Conservation (phyloP, 2,888 invertebrate genomes). For the Lobophora halterata region DNA sequence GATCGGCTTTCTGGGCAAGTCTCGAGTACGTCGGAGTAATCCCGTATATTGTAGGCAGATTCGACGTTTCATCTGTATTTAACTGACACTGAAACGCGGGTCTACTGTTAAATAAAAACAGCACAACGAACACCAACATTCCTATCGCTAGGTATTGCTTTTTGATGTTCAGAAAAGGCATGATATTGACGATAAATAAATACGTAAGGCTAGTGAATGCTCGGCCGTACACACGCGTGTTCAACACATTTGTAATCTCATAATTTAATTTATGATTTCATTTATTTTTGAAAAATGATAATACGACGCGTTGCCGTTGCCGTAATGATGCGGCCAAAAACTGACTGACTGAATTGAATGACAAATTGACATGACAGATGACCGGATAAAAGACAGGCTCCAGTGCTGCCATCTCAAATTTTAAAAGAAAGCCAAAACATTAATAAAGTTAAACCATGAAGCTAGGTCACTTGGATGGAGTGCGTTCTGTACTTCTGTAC, state of each 20-base stretch:
- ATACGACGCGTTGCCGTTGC: not conserved
- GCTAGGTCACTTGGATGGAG: too few species aligned
- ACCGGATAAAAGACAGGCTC: too few species aligned
- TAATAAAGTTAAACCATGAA: too few species aligned
- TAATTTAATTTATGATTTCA: constrained; percentile 6
- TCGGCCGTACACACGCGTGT: constrained; percentile 18
- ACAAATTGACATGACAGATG: too few species aligned
- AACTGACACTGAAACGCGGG: constrained; percentile 73
- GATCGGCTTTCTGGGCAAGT: constrained; percentile 95
- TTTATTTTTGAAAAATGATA: not conserved
- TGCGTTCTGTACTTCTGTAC: too few species aligned
- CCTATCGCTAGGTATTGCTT: constrained; percentile 73
- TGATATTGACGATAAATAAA: constrained; percentile 45
- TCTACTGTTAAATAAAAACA: constrained; percentile 70
- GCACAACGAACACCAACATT: constrained; percentile 68
- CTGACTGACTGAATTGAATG: too few species aligned
- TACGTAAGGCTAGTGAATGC: constrained; percentile 8
- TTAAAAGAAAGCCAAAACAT: too few species aligned
- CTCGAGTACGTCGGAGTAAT: constrained; percentile 96
- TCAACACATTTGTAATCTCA: constrained; percentile 17
- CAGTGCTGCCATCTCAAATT: too few species aligned
- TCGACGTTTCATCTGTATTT: constrained; percentile 53
- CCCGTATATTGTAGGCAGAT: constrained; percentile 89
- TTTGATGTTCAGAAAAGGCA: constrained; percentile 72
- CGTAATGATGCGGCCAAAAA: not conserved